phyloP scores from a whole-genome alignment of 2,113 vertebrate genomes.

The Amblyopsis rosae region DNA sequence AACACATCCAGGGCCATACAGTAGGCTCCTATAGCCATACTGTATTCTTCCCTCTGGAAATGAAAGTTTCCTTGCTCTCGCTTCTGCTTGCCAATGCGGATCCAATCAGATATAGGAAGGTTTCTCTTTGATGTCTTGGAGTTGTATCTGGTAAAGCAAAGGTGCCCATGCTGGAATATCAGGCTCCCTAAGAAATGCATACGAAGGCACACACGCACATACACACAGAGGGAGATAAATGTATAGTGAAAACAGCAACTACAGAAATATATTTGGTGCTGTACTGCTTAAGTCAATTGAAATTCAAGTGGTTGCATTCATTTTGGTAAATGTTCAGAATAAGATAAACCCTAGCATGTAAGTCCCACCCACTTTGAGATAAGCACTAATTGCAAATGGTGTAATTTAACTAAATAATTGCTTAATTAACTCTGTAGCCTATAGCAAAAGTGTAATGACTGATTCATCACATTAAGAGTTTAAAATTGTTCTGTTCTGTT shows the following conservation, averaged over 20 bases:
- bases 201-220: conserved; percentile 13
- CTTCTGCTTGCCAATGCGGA: conserved; percentile 80
- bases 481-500: too few relatives aligned
- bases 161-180: conserved; percentile 81
- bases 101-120: conserved; percentile 75
- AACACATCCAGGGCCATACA: conserved; percentile 80
- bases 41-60: conserved; percentile 82
- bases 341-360: too few relatives aligned
- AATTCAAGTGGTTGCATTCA: too few relatives aligned
- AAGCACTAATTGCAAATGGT: too few relatives aligned
- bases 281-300: neutral
- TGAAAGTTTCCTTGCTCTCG: conserved; percentile 84
- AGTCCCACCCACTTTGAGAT: too few relatives aligned
- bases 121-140: conserved; percentile 76
- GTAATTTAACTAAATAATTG: too few relatives aligned
- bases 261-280: neutral
- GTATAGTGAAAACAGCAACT: conserved; percentile 1
- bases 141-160: conserved; percentile 82
- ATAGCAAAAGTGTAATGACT: too few relatives aligned
- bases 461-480: too few relatives aligned
- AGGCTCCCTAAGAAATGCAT: conserved; percentile 61
- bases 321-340: too few relatives aligned
- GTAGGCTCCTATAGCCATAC: conserved; percentile 78
- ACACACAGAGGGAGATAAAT: conserved; percentile 23
- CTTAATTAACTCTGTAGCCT: too few relatives aligned